Conservation (phyloP, 2,113 vertebrate genomes). For the Elgaria multicarinata region DNA sequence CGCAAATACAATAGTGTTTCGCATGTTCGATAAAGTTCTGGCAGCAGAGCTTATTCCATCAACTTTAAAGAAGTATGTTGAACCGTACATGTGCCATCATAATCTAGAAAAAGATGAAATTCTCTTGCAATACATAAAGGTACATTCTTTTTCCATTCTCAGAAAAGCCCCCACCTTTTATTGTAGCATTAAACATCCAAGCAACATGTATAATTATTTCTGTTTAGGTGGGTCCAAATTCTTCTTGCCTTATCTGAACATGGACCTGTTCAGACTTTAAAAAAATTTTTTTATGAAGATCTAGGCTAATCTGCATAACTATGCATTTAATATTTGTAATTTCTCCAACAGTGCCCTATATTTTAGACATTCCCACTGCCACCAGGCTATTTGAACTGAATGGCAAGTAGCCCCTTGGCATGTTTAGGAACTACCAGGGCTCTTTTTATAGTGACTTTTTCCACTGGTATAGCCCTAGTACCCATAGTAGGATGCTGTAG, state of each 20-base stretch:
- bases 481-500: neutral
- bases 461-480: neutral
- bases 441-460: neutral
- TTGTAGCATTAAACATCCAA: neutral
- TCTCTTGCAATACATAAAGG: constrained; percentile 93
- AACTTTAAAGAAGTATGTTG: constrained; percentile 83
- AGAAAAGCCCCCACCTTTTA: neutral
- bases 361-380: neutral
- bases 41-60: constrained; percentile 90
- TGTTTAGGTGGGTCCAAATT: neutral
- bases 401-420: neutral
- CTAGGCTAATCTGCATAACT: neutral
- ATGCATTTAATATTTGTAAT: neutral
- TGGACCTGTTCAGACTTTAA: neutral
- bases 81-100: constrained; percentile 87
- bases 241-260: constrained; percentile 11
- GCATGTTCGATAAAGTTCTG: constrained; percentile 93
- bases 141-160: constrained; percentile 49
- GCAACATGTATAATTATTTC: neutral
- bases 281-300: neutral
- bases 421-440: neutral
- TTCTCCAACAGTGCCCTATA: neutral
- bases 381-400: neutral
- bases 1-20: constrained; percentile 86
- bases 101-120: constrained; percentile 87